A percentile compares a stretch with the other conserved stretches of the same genome.
phyloP scores from a whole-genome alignment of 2,888 invertebrate genomes.

The Amblyjoppa proteus region DNA sequence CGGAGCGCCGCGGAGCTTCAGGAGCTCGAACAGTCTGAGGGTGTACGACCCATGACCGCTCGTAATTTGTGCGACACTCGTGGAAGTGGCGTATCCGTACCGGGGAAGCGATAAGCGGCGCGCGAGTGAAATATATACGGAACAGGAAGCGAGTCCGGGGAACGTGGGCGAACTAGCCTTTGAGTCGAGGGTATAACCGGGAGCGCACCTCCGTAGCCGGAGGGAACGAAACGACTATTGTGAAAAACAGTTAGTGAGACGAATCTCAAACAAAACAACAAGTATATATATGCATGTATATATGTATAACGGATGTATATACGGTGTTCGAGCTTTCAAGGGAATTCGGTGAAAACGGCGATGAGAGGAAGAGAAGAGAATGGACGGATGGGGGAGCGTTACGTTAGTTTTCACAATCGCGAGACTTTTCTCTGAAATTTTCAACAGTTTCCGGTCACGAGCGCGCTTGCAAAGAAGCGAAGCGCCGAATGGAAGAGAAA shows the following conservation, averaged over 20 bases:
- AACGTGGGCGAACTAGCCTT: conserved; percentile 51
- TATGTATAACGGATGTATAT: conserved; percentile 4
- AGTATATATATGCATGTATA: conserved; percentile 1
- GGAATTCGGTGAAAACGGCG: background rate
- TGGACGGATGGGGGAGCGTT: conserved; percentile 19
- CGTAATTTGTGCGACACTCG: conserved; percentile 73
- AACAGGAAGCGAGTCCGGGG: conserved; percentile 40
- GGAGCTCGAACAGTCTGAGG: conserved; percentile 43
- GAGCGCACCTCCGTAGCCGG: background rate
- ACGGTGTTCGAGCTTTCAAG: background rate
- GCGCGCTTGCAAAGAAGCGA: conserved; percentile 32
- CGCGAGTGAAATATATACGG: conserved; percentile 56
- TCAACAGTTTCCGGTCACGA: conserved; percentile 50
- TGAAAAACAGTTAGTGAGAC: conserved; percentile 24
- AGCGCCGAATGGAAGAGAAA: conserved; percentile 52
- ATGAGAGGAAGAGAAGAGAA: conserved; percentile 28
- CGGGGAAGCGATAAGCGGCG: conserved; percentile 66
- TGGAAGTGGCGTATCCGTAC: conserved; percentile 73
- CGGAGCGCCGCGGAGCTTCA: background rate
- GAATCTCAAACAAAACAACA: conserved; percentile 12
- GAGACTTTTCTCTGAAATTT: conserved; percentile 43
- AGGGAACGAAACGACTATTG: background rate
- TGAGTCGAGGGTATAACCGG: conserved; percentile 29
- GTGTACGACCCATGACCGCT: conserved; percentile 67
- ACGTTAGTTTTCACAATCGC: conserved; percentile 55